These are phyloP conservation scores for Amazona guildingii DNA, from an alignment of 2,113 vertebrate genomes.

Conservation along the genomic window DNA sequence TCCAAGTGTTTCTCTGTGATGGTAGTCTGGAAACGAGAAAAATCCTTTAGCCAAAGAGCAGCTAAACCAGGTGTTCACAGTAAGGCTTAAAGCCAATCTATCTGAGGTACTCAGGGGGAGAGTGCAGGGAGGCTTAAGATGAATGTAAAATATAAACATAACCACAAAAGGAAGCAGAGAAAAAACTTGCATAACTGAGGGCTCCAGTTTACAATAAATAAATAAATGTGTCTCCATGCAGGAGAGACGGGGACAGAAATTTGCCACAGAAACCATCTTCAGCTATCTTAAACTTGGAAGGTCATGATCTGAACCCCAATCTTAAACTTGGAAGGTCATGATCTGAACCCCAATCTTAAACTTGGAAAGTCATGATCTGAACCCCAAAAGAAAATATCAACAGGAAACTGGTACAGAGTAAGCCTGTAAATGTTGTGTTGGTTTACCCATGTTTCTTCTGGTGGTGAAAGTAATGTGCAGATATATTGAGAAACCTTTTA, in stretches of 20 bases:
- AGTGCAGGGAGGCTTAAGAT: neutral
- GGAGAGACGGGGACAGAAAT: rapidly evolving
- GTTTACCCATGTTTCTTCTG: rapidly evolving
- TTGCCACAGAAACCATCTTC: neutral
- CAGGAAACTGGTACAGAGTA: neutral
- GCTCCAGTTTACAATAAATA: neutral
- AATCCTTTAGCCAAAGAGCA: neutral
- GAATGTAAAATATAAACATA: neutral
- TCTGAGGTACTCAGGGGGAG: neutral
- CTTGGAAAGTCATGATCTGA: neutral
- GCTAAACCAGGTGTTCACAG: neutral
- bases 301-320: neutral
- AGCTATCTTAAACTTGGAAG: neutral
- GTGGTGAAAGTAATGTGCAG: neutral
- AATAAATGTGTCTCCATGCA: neutral
- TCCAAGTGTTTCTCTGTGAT: neutral
- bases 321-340: neutral
- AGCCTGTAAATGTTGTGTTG: neutral
- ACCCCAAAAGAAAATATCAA: neutral
- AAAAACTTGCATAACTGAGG: neutral
- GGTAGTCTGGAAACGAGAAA: neutral
- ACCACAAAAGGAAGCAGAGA: neutral
- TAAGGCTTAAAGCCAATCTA: neutral
- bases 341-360: neutral
- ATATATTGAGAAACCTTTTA: neutral